Percentiles rank a stretch among this genome's conserved stretches.
These are phyloP conservation scores for Eilema sororculum DNA, from an alignment of 2,888 invertebrate genomes.

Conservation along the genomic window DNA sequence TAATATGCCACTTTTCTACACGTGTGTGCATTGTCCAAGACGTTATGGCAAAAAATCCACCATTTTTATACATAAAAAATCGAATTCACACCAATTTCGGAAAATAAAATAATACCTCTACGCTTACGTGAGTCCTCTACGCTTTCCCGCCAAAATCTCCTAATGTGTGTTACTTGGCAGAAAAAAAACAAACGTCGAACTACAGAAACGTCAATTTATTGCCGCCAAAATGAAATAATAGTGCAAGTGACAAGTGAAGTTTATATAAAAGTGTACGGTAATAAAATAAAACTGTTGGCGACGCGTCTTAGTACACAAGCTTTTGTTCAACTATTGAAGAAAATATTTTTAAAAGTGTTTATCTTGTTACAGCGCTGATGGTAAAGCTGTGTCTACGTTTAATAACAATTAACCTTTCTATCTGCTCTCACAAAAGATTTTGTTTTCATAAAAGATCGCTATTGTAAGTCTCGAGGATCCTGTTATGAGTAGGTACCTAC, in stretches of 20 bases:
- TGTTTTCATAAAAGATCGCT: constrained; percentile 43
- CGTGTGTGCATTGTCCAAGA: no score
- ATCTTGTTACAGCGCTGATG: constrained; percentile 24
- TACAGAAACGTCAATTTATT: not conserved
- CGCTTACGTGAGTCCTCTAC: no score
- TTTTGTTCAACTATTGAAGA: constrained; percentile 18
- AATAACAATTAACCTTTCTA: constrained; percentile 46
- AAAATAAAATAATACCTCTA: no score
- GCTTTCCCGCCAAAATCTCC: no score
- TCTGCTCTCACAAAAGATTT: constrained; percentile 40
- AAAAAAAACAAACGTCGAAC: not conserved
- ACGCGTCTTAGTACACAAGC: constrained; percentile 9
- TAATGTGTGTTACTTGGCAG: no score
- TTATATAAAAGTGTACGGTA: constrained; percentile 3
- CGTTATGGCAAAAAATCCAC: no score
- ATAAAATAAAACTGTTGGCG: constrained; percentile 12
- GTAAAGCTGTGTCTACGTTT: constrained; percentile 33
- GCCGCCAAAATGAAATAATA: not conserved
- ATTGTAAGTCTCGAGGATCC: constrained; percentile 35
- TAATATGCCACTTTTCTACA: no score
- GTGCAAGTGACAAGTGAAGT: not conserved
- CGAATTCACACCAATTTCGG: no score
- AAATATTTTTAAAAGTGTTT: constrained; percentile 26
- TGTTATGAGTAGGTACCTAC: constrained; percentile 34
- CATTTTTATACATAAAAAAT: no score